These are phyloP conservation scores for Plagodis pulveraria DNA, from an alignment of 2,888 invertebrate genomes.

Conservation along the genomic window DNA sequence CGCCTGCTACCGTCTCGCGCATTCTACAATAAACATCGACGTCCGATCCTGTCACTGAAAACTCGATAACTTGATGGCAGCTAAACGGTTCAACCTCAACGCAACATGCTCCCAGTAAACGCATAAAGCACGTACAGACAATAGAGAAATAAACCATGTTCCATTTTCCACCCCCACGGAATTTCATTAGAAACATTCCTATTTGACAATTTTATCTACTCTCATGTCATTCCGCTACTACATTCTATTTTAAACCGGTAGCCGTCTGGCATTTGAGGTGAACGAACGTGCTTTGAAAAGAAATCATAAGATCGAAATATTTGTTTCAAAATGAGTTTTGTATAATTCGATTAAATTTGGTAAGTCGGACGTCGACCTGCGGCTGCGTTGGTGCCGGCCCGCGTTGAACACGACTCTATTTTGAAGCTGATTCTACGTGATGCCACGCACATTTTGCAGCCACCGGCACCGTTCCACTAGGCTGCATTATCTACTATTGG, in stretches of 20 bases:
- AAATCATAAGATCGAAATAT: constrained; percentile 48
- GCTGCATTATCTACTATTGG: constrained; percentile 61
- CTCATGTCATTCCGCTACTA: constrained; percentile 44
- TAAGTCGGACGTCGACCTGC: constrained; percentile 68
- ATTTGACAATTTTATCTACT: constrained; percentile 47
- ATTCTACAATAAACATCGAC: constrained; percentile 58
- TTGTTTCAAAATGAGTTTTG: constrained; percentile 57
- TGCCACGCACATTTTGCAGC: constrained; percentile 67
- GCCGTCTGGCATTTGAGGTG: constrained; percentile 36
- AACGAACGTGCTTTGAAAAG: constrained; percentile 50
- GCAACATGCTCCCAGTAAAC: constrained; percentile 36
- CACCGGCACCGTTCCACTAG: constrained; percentile 67
- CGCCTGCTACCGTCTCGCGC: constrained; percentile 46
- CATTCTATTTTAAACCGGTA: constrained; percentile 42
- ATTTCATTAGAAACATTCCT: constrained; percentile 53
- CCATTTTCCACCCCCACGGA: constrained; percentile 63
- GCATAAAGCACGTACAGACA: constrained; percentile 67
- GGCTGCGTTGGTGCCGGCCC: constrained; percentile 32
- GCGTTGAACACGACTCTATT: constrained; percentile 61
- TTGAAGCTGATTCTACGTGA: constrained; percentile 71
- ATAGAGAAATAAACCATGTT: constrained; percentile 76
- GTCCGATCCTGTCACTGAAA: constrained; percentile 55
- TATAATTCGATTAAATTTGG: constrained; percentile 72
- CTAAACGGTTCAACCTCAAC: constrained; percentile 50
- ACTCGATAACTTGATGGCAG: constrained; percentile 59